Base-by-base conservation (phyloP, 1,140 invertebrate species). In the Pinna nobilis region DNA sequence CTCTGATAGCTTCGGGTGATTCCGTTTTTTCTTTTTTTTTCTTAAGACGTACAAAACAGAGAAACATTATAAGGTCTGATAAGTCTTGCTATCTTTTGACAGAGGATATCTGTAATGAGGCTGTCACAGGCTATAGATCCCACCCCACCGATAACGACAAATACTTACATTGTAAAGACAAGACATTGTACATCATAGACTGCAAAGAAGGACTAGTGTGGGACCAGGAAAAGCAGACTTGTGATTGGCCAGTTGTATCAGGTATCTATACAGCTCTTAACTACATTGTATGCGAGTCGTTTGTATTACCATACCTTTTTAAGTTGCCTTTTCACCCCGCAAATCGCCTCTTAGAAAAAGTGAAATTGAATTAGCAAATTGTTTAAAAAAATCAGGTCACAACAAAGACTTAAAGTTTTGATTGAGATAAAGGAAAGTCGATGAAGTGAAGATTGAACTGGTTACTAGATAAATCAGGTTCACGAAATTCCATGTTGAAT, bases 91-190 rank as follows among this genome's bases (percentile, higher is more conserved):
- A 20, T 59, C 13, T 59, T 35, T 32, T 13, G 13, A 30, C 32
- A 59, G 55, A 59, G 55, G 33, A 25, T 30, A 59, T 59, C 30
- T 59, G 55, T 35, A 59, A 59, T 33, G 55, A 33, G 55, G 55
- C 55, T 2, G 55, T 59, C 6, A 37, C 28, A 3, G 55, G 55
- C 11, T 59, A 59, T 32, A 37, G 33, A 18, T 28, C 55, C 18
- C 55, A 59, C 32, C 55, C 55, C 30, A 59, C 30, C 11, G 55
- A 59, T 20, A n/a, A 3, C 2, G 33, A 59, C n/a, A 25, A 18
- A 13, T 59, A 59, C 13, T 33, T 59, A 0, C 55, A 59, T 35
- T 59, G 55, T 35, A 18, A 33, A 1, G 55, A 59, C n/a, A 35
- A n/a, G 13, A n/a, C n/a, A 9, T n/a, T 59, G 2, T 18, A 59